Evolutionary conservation across 2,888 invertebrate genomes (phyloP).

Genomic region (Brachyptera putata): DNA sequence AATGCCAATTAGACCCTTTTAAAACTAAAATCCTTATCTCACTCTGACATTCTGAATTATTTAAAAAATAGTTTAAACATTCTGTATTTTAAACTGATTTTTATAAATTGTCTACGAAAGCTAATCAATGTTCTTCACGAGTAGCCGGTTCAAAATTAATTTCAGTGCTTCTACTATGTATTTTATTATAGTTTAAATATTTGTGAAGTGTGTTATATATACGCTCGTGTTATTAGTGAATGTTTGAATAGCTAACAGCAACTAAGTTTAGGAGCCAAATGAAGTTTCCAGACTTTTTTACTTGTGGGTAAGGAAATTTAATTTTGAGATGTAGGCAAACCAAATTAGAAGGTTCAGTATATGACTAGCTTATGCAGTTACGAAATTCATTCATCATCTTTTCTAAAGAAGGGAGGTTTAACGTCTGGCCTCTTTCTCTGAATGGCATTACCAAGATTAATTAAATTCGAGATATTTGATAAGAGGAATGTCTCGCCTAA

Average conservation of each 20-base stretch:
- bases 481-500: constrained; percentile 17
- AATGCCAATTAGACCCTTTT: no score
- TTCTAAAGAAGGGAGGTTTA: not conserved
- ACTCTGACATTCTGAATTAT: no score
- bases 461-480: constrained; percentile 17
- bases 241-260: constrained; percentile 1
- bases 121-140: no score
- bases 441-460: constrained; percentile 17
- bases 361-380: not conserved
- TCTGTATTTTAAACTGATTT: no score
- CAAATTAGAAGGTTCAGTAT: constrained; percentile 7
- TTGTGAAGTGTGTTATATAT: not conserved
- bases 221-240: not conserved
- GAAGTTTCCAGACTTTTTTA: constrained; percentile 22
- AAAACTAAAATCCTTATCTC: no score
- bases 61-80: no score
- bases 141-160: no score
- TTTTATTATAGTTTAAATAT: not conserved
- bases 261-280: constrained; percentile 26
- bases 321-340: constrained; percentile 19
- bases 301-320: constrained; percentile 25
- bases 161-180: no score
- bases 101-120: no score
- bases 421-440: constrained; percentile 1
- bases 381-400: constrained; percentile 15